These are phyloP conservation scores for Caligus rogercresseyi DNA, from an alignment of 1,140 invertebrate genomes.

Conservation along the genomic window DNA sequence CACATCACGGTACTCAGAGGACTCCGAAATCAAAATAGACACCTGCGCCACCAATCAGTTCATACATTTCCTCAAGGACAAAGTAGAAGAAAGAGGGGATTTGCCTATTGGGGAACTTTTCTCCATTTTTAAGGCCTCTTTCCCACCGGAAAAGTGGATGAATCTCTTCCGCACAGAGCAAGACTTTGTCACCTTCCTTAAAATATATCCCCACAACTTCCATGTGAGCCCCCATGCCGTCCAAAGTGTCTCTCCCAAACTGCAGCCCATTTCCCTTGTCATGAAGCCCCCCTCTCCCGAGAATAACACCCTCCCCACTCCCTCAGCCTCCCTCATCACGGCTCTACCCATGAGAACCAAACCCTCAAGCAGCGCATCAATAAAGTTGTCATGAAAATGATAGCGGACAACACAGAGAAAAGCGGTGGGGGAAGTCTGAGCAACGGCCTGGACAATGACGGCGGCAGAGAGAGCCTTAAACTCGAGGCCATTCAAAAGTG, in stretches of 20 bases:
- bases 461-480: constrained; percentile 48
- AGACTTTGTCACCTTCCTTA: constrained; percentile 66
- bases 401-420: constrained; percentile 71
- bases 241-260: constrained; percentile 7
- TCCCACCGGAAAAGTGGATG: constrained; percentile 50
- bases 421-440: constrained; percentile 36
- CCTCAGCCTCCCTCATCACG: not conserved
- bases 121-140: constrained; percentile 52
- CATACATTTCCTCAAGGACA: constrained; percentile 38
- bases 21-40: constrained; percentile 15
- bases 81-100: constrained; percentile 44
- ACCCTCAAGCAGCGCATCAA: constrained; percentile 68
- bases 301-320: not conserved
- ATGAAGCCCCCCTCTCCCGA: not conserved
- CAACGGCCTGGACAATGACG: constrained; percentile 3
- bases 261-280: not conserved
- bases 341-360: constrained; percentile 34
- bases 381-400: constrained; percentile 62
- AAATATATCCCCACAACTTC: constrained; percentile 73
- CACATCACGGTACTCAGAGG: constrained; percentile 41
- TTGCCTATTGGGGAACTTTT: constrained; percentile 54
- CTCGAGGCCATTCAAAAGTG: constrained; percentile 57
- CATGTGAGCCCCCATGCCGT: constrained; percentile 33
- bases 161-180: constrained; percentile 61
- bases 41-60: constrained; percentile 21